These are phyloP conservation scores for Trachemys scripta DNA, from an alignment of 2,113 vertebrate species.

Conservation along the genomic window DNA sequence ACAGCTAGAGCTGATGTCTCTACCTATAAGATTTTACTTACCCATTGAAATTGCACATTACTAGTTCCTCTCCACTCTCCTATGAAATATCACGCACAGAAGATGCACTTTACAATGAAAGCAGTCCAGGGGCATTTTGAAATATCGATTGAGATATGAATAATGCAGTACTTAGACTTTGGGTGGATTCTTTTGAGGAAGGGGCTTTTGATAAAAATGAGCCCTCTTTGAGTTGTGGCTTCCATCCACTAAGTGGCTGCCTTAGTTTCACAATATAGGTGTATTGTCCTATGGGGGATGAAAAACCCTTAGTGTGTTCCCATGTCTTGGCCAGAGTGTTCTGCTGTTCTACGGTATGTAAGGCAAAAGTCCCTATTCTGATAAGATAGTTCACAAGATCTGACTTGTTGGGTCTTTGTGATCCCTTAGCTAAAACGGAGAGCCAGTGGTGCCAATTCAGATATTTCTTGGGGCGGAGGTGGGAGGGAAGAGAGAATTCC, in stretches of 20 bases:
- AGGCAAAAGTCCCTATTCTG: background rate
- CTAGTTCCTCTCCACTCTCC: constrained; percentile 21
- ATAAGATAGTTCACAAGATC: background rate
- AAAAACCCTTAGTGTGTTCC: background rate
- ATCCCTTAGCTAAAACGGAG: background rate
- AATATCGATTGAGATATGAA: background rate
- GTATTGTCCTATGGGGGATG: background rate
- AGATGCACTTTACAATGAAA: background rate
- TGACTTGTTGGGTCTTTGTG: background rate
- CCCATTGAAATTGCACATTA: background rate
- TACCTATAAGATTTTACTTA: background rate
- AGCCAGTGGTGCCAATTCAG: too few relatives aligned
- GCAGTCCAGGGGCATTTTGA: background rate
- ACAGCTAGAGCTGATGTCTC: background rate
- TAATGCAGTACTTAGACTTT: background rate
- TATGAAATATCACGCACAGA: constrained; percentile 5
- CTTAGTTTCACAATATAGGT: background rate
- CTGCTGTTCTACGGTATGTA: background rate
- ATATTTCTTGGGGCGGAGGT: too few relatives aligned
- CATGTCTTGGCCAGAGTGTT: background rate
- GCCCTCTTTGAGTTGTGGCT: background rate
- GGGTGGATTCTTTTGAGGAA: background rate
- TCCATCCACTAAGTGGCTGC: background rate
- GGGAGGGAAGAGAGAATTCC: too few relatives aligned
- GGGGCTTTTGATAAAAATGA: background rate